These are phyloP conservation scores for Arion vulgaris DNA, from an alignment of 1,140 invertebrate genomes.

Conservation along the genomic window DNA sequence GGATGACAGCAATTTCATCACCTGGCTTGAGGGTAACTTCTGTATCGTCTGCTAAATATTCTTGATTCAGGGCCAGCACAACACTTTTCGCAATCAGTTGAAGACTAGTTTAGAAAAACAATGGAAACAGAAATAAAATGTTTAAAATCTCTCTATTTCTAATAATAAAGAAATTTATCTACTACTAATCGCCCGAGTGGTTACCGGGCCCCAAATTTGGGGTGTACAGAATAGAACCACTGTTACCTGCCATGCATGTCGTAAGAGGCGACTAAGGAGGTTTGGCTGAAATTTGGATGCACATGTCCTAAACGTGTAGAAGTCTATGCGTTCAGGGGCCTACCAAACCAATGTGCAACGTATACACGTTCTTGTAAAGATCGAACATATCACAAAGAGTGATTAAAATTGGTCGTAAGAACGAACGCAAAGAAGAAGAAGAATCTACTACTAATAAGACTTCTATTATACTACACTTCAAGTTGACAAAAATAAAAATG, in stretches of 20 bases:
- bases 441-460: neutral
- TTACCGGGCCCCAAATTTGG: neutral
- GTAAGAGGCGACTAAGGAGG: too few relatives aligned
- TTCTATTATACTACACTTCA: neutral
- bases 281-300: too few relatives aligned
- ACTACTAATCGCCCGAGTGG: neutral
- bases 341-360: too few relatives aligned
- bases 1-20: slow-evolving; percentile 88
- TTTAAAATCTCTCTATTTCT: neutral
- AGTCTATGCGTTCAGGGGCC: too few relatives aligned
- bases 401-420: too few relatives aligned
- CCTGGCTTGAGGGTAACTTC: slow-evolving; percentile 76
- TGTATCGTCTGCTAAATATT: slow-evolving; percentile 77
- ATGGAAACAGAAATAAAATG: neutral
- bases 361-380: too few relatives aligned
- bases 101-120: slow-evolving; percentile 13
- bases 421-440: too few relatives aligned
- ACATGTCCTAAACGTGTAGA: too few relatives aligned
- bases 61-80: slow-evolving; percentile 86
- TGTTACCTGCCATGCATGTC: too few relatives aligned
- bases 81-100: slow-evolving; percentile 80
- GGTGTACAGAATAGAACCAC: too few relatives aligned
- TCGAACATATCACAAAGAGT: too few relatives aligned
- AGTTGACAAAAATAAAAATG: too few relatives aligned
- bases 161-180: neutral